A percentile compares a stretch with the other conserved stretches of the same genome.
Conservation (phyloP, 2,113 vertebrate species). For the Piprites chloris region DNA sequence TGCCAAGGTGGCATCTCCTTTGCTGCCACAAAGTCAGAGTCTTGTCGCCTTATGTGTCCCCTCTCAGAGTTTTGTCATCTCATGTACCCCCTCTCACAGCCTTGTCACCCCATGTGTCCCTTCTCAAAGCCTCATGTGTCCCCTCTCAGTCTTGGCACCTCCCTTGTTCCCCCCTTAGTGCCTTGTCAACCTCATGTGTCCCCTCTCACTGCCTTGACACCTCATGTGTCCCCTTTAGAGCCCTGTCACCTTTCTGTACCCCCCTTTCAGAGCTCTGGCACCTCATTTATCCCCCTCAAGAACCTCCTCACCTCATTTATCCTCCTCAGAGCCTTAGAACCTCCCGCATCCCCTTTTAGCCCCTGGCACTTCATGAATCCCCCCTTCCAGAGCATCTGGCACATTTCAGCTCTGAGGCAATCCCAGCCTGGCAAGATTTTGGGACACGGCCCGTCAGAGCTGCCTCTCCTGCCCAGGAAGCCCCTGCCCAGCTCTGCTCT, state of each 20-base stretch:
- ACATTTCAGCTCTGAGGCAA: background rate
- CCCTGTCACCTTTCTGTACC: background rate
- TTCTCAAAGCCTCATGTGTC: background rate
- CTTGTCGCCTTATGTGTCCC: too few relatives aligned
- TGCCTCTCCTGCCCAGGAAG: background rate
- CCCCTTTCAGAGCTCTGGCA: background rate
- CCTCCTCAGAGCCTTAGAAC: background rate
- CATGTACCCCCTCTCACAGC: too few relatives aligned
- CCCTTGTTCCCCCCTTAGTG: too few relatives aligned
- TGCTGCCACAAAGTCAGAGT: background rate
- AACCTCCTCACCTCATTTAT: background rate
- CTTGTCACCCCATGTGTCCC: background rate
- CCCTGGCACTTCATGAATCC: background rate
- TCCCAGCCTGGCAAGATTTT: background rate
- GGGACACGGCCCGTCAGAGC: background rate
- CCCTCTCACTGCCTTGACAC: background rate
- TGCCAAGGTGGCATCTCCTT: background rate
- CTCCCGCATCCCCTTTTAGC: background rate
- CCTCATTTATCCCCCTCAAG: background rate
- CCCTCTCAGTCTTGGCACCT: background rate
- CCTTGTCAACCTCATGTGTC: background rate
- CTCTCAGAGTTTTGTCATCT: too few relatives aligned
- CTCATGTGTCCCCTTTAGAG: background rate
- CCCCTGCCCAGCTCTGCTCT: background rate
- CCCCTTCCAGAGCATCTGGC: background rate